Conservation (phyloP, 1,140 invertebrate genomes). For the Danaus melanippus region DNA sequence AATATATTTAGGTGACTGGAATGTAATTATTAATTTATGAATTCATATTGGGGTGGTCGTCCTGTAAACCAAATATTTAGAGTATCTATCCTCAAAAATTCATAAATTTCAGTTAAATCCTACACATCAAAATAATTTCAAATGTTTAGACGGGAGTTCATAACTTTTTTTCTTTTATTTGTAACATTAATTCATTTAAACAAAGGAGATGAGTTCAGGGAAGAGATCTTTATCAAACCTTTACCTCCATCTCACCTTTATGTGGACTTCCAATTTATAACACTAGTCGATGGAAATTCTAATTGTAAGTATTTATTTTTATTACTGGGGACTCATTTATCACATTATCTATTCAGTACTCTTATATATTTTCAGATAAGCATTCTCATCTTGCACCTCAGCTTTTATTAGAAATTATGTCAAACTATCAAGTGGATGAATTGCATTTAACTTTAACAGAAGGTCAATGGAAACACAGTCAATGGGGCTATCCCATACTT, state of each 20-base stretch:
- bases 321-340: no score
- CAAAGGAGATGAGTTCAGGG: constrained; percentile 79
- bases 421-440: constrained; percentile 88
- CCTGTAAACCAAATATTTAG: not conserved
- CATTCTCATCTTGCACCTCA: constrained; percentile 93
- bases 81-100: not conserved
- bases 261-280: constrained; percentile 89
- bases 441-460: constrained; percentile 93
- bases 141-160: constrained; percentile 9
- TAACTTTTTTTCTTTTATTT: constrained; percentile 12
- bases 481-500: constrained; percentile 92
- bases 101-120: not conserved
- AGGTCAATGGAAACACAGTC: constrained; percentile 92
- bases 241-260: constrained; percentile 84
- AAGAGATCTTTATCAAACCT: constrained; percentile 88
- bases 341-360: constrained; percentile 3
- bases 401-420: constrained; percentile 91
- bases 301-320: constrained; percentile 40
- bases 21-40: no score
- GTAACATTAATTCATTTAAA: constrained; percentile 18
- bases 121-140: not conserved
- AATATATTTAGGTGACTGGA: no score
- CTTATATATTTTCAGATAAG: constrained; percentile 74
- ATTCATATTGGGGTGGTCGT: no score
- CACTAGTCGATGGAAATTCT: constrained; percentile 76